Evolutionary conservation across 2,797 vertebrate species (phyloP).

Genomic region (Pseudopleuronectes americanus): DNA sequence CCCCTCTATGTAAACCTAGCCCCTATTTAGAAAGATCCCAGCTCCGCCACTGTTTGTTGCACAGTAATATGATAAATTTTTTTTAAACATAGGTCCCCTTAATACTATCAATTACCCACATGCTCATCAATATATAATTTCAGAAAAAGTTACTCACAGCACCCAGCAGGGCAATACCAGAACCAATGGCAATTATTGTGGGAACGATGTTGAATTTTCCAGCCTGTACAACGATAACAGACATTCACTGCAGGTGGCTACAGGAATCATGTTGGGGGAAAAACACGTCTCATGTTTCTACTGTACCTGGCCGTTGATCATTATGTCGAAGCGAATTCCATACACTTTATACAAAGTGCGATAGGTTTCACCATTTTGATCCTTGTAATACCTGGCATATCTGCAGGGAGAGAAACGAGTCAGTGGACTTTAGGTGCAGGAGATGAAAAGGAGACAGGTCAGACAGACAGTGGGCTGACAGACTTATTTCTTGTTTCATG

Average conservation of each 20-base stretch:
- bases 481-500: background rate
- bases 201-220: conserved; percentile 96
- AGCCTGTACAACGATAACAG: conserved; percentile 84
- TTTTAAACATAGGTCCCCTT: background rate
- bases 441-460: background rate
- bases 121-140: conserved; percentile 1
- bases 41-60: background rate
- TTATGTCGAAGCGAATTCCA: conserved; percentile 96
- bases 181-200: conserved; percentile 92
- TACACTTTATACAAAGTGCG: conserved; percentile 93
- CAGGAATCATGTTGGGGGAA: background rate
- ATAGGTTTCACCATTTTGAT: conserved; percentile 83
- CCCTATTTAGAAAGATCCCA: no score
- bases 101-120: background rate
- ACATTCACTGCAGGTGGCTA: conserved; percentile 11
- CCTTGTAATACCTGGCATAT: conserved; percentile 91
- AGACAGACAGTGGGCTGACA: background rate
- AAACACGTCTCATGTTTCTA: background rate
- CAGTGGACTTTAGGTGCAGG: background rate
- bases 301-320: conserved; percentile 93
- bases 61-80: background rate
- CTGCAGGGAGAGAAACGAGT: conserved; percentile 68
- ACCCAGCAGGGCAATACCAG: conserved; percentile 93
- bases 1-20: no score
- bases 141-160: conserved; percentile 84